Percentiles rank a stretch among this genome's conserved stretches.
Evolutionary conservation across 2,113 vertebrate genomes (phyloP).

Genomic region (Megalops atlanticus): DNA sequence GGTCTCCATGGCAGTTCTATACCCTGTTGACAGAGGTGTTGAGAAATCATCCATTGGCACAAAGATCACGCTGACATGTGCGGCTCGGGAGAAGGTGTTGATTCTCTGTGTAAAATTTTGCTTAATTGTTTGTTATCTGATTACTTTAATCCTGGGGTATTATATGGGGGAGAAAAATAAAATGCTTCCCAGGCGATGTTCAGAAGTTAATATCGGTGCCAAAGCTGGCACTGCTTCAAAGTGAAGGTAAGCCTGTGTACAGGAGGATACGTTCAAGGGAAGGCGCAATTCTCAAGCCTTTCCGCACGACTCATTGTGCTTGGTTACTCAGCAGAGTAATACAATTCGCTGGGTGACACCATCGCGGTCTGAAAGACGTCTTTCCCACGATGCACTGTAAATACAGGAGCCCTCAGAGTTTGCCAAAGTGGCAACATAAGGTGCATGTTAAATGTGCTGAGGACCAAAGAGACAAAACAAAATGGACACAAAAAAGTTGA

Average conservation of each 20-base stretch:
- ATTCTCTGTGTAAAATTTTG: constrained; percentile 7
- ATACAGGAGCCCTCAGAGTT: neutral
- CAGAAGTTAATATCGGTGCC: constrained; percentile 5
- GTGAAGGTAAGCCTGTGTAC: constrained; percentile 25
- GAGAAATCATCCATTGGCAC: neutral
- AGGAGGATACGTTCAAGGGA: neutral
- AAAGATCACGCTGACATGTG: neutral
- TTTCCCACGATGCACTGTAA: neutral
- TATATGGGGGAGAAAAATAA: neutral
- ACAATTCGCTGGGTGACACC: neutral
- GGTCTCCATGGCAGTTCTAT: constrained; percentile 7
- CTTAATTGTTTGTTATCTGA: constrained; percentile 21
- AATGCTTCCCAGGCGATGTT: neutral
- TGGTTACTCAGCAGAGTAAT: neutral
- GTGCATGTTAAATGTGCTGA: too few relatives aligned
- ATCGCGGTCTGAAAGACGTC: too few relatives aligned
- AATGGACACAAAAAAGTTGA: too few relatives aligned
- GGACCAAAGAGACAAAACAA: too few relatives aligned
- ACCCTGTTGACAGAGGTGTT: constrained; percentile 1
- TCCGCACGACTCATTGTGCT: neutral
- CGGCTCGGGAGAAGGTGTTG: constrained; percentile 11
- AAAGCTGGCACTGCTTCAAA: constrained; percentile 53
- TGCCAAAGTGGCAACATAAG: neutral
- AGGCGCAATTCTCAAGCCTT: neutral
- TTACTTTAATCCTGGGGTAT: constrained; percentile 23